phyloP scores from a whole-genome alignment of 2,797 vertebrate genomes.

The Hirundo rustica region DNA sequence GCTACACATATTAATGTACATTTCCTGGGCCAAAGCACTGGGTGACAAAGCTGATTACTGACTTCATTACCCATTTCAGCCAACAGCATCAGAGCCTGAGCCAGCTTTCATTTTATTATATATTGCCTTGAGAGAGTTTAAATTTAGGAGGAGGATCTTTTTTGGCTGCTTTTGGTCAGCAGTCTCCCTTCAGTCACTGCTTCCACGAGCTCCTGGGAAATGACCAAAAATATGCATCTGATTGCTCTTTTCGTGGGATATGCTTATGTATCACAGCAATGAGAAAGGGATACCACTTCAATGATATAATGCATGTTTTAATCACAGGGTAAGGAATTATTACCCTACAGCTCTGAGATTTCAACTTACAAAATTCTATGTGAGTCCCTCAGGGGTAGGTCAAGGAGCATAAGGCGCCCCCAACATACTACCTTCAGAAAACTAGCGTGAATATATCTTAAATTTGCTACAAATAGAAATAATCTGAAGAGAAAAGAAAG shows the following conservation, averaged over 20 bases:
- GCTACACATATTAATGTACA: not conserved
- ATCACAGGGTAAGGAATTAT: not conserved
- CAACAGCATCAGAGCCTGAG: not conserved
- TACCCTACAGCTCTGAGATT: not conserved
- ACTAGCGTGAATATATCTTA: not conserved
- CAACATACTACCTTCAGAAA: not conserved
- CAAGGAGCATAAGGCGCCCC: not conserved
- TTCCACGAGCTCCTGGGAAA: not conserved
- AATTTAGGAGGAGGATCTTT: not conserved
- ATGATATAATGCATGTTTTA: constrained; percentile 2
- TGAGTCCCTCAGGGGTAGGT: not conserved
- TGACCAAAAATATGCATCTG: not conserved
- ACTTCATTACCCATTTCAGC: not conserved
- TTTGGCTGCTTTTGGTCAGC: not conserved
- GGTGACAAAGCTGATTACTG: not conserved
- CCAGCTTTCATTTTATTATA: not conserved
- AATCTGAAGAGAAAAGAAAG: not conserved
- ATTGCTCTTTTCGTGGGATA: not conserved
- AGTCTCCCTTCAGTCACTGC: not conserved
- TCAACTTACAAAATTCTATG: not conserved
- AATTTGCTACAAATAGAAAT: not conserved
- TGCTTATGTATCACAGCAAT: not conserved
- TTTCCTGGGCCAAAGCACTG: not conserved
- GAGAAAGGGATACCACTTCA: not conserved
- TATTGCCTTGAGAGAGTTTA: not conserved